Base-by-base conservation (phyloP, 2,797 vertebrate species). In the Perodicticus potto region DNA sequence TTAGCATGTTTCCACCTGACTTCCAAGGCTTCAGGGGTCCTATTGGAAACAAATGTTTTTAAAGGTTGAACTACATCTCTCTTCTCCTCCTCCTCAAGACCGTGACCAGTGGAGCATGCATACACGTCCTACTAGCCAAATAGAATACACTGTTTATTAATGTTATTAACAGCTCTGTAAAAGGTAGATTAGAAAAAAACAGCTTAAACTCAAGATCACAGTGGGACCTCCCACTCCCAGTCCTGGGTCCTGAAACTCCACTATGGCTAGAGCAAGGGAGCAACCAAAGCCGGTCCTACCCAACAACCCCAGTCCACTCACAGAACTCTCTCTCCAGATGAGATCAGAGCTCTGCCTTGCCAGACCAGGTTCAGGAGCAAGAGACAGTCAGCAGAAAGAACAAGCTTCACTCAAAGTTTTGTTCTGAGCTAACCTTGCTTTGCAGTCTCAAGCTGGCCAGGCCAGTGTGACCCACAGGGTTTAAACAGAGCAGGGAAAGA, bases 171-270 rank as follows among this genome's bases (percentile, higher is more conserved):
- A 67, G 69, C 37, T 83, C 34, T 76, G n/a, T 59, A 61, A 88
- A 96, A 93, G 25, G 27, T 57, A 40, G 55, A 45, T 53, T 77
- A 61, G 29, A 80, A 93, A 93, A 93, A 93, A 61, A 65, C 17
- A 94, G 43, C 40, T 94, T 89, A 49, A 9, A 29, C 25, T 96
- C 49, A 45, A 34, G 29, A 27, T 90, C 45, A 69, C 1, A 20
- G 25, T 45, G 43, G 69, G 12, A 81, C 55, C 25, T 55, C 8
- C 72, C 53, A 23, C 22, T 94, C 69, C 37, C 14, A 78, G 20
- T 10, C 37, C 59, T 72, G 37, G 86, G 61, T 29, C 5, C 57
- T 27, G 37, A 78, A 29, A 89, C n/a, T 81, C 61, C 73, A 2
- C 19, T 57, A 25, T 5, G 3, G 53, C 55, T 80, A n/a, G 27